Evolutionary conservation across 30 jellyfish, hydroid and myxozoan species (phyloP), one percentile per base, ranked within the genome.

Genomic region (Morbakka virulenta): DNA sequence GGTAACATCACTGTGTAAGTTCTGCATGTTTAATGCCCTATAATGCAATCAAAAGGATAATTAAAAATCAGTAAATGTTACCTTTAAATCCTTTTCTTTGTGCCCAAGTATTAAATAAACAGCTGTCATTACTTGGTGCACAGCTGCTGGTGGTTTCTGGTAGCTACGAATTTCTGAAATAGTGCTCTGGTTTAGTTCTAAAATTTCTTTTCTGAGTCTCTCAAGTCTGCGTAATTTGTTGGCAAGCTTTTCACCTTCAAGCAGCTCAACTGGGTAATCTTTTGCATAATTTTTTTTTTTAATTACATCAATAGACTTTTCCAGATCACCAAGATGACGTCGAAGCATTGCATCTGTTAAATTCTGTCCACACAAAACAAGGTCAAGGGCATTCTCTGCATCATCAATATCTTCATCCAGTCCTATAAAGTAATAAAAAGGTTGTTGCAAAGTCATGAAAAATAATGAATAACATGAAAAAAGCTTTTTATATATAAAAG

Each of bases 1-100:
- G n/a, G n/a, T n/a, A n/a, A n/a, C n/a, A n/a, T n/a, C n/a, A n/a
- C n/a, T n/a, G n/a, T n/a, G n/a, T n/a, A n/a, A n/a, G n/a, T n/a
- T n/a, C n/a, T n/a, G n/a, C n/a, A n/a, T n/a, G n/a, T n/a, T n/a
- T n/a, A n/a, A n/a, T n/a, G n/a, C n/a, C n/a, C n/a, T n/a, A n/a
- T n/a, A n/a, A n/a, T n/a, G n/a, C n/a, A n/a, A n/a, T n/a, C n/a
- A n/a, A n/a, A n/a, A n/a, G n/a, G n/a, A n/a, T 47, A 47, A n/a
- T 47, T 9, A 9, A 47, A n/a, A 9, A 47, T 12, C n/a, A n/a
- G n/a, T n/a, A n/a, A n/a, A n/a, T n/a, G n/a, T 21, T 22, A 82
- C 97, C 95, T 89, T 82, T 49, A 89, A 79, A 50, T 89, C 97
- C 75, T 89, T 82, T 65, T 89, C 97, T 72, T 82, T 89, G 74